These are phyloP conservation scores for Galerucella pusilla DNA, from an alignment of 2,888 invertebrate species.

Conservation along the genomic window DNA sequence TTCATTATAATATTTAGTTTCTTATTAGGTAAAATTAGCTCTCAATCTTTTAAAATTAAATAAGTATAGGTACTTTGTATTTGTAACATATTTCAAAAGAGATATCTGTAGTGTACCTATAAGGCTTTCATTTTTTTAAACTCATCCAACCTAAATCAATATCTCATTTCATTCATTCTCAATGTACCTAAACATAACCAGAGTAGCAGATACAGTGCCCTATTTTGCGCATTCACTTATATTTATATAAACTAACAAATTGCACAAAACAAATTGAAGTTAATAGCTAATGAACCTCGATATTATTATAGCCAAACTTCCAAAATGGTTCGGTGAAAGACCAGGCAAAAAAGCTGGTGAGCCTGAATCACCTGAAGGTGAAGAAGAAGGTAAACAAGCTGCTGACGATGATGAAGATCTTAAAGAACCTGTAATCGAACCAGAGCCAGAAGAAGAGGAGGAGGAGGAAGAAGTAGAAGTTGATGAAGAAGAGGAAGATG, in stretches of 20 bases:
- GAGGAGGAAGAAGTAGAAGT: constrained; percentile 78
- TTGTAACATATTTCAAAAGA: too few species aligned
- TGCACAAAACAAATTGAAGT: neutral
- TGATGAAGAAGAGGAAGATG: constrained; percentile 81
- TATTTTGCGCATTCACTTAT: neutral
- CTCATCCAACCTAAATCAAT: neutral
- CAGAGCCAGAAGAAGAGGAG: constrained; percentile 80
- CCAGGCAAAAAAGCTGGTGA: constrained; percentile 93
- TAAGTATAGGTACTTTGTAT: too few species aligned
- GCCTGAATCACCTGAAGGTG: constrained; percentile 90
- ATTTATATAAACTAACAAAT: neutral
- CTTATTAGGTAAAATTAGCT: too few species aligned
- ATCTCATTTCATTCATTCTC: neutral
- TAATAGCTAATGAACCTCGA: constrained; percentile 45
- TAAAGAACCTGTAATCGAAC: constrained; percentile 72
- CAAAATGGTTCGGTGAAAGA: constrained; percentile 96
- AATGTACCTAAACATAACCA: neutral
- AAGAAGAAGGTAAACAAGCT: constrained; percentile 85
- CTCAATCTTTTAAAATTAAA: too few species aligned
- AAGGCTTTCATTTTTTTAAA: neutral
- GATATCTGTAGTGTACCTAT: neutral
- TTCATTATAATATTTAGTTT: neutral
- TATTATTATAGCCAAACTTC: constrained; percentile 79
- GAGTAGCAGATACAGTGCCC: neutral
- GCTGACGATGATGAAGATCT: constrained; percentile 74